Conservation (phyloP, 2,113 vertebrate genomes). For the Riparia riparia region DNA sequence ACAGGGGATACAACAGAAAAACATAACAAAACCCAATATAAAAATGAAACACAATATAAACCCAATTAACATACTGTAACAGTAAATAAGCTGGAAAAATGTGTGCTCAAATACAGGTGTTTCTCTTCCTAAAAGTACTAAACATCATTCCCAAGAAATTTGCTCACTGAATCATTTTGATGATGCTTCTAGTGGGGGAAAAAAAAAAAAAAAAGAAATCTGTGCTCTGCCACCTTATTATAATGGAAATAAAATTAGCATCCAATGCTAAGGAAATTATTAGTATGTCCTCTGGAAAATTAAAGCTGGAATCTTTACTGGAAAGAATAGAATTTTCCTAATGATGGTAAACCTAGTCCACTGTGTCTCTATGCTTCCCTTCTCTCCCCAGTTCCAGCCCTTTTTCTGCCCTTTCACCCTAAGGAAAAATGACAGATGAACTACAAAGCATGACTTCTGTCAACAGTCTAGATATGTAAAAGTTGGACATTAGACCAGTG, state of each 20-base stretch:
- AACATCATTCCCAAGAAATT: background rate
- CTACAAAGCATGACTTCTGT: background rate
- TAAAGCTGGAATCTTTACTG: background rate
- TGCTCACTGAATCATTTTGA: background rate
- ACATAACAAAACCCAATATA: too few species aligned
- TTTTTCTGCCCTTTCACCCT: background rate
- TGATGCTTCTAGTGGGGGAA: background rate
- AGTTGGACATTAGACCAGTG: background rate
- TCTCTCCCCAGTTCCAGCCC: background rate
- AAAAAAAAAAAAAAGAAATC: background rate
- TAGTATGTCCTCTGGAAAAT: background rate
- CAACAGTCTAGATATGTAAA: background rate
- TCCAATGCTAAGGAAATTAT: background rate
- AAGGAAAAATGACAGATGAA: background rate
- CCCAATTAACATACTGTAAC: too few species aligned
- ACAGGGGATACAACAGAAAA: too few species aligned
- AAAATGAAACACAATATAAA: too few species aligned
- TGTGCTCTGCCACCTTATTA: background rate
- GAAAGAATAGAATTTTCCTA: background rate
- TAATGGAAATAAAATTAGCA: background rate
- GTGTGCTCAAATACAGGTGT: background rate
- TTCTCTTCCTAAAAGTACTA: background rate
- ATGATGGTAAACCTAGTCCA: background rate
- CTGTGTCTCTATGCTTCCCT: background rate
- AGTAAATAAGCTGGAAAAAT: background rate